Evolutionary conservation across 2,888 invertebrate genomes (phyloP).

Genomic region (Blastobasis adustella): DNA sequence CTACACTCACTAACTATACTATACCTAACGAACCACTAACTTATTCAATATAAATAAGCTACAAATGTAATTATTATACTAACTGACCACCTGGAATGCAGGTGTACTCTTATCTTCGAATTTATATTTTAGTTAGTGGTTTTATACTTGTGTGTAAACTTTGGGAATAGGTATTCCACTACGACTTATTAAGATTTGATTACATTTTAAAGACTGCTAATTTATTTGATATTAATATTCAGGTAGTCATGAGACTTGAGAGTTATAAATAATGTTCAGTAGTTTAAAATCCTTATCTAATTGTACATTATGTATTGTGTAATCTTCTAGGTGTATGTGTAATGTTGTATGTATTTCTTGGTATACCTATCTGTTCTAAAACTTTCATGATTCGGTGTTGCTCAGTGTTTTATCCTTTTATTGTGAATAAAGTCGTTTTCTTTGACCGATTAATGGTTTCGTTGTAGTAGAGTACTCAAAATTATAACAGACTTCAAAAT

Average conservation of each 20-base stretch:
- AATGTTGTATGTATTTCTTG: constrained; percentile 18
- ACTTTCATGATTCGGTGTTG: constrained; percentile 36
- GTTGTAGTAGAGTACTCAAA: too few species aligned
- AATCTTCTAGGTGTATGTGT: constrained; percentile 2
- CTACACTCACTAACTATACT: too few species aligned
- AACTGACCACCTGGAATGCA: constrained; percentile 11
- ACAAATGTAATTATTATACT: not conserved
- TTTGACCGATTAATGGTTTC: too few species aligned
- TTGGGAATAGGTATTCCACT: constrained; percentile 12
- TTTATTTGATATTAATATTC: constrained; percentile 27
- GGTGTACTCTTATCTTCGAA: constrained; percentile 27
- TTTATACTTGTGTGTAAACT: constrained; percentile 8
- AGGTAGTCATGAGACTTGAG: constrained; percentile 15
- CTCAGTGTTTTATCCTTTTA: constrained; percentile 31
- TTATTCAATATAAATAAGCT: not conserved
- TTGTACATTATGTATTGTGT: constrained; percentile 3
- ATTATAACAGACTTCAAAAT: too few species aligned
- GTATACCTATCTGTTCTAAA: constrained; percentile 21
- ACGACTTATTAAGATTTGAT: constrained; percentile 19
- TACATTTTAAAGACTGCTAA: constrained; percentile 31
- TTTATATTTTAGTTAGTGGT: constrained; percentile 29
- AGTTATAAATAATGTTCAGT: constrained; percentile 2
- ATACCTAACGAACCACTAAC: too few species aligned
- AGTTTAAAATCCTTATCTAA: constrained; percentile 1
- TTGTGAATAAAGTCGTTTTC: constrained; percentile 31